Conservation (phyloP, 2,888 invertebrate species). For the Tetragnatha montana region DNA sequence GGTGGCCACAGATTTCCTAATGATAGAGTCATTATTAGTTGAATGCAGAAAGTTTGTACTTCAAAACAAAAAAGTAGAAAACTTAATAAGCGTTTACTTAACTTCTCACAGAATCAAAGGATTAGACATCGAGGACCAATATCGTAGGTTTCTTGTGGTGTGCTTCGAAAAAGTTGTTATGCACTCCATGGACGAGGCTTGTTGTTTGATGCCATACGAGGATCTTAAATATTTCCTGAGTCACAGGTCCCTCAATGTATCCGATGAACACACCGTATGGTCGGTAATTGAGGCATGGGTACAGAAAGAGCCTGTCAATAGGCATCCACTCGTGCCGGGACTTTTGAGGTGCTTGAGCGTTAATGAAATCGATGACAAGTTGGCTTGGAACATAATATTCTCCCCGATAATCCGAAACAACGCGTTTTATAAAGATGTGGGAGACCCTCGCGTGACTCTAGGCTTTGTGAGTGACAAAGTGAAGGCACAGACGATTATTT, state of each 20-base stretch:
- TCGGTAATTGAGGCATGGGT: slow-evolving; percentile 22
- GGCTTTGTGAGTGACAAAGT: too few relatives aligned
- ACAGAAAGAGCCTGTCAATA: background rate
- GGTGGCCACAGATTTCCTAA: too few relatives aligned
- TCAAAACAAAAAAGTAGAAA: background rate
- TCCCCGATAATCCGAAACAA: slow-evolving; percentile 13
- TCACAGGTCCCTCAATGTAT: slow-evolving; percentile 34
- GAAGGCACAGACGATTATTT: too few relatives aligned
- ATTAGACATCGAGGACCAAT: background rate
- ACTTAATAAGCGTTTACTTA: slow-evolving; percentile 3
- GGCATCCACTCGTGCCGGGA: background rate
- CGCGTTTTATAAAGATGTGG: too few relatives aligned
- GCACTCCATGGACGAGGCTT: background rate
- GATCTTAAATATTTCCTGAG: slow-evolving; percentile 6
- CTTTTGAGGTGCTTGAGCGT: slow-evolving; percentile 8
- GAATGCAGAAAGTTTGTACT: background rate
- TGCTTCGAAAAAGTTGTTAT: slow-evolving; percentile 16
- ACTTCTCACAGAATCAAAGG: slow-evolving; percentile 8
- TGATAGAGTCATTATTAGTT: too few relatives aligned
- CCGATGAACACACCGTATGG: background rate
- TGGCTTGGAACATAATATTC: slow-evolving; percentile 1
- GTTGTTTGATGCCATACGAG: background rate
- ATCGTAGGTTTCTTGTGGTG: slow-evolving; percentile 26
- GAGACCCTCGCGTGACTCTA: too few relatives aligned
- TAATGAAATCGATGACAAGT: too few relatives aligned